Base-by-base conservation (phyloP, 2,797 vertebrate species). In the Heliangelus exortis region DNA sequence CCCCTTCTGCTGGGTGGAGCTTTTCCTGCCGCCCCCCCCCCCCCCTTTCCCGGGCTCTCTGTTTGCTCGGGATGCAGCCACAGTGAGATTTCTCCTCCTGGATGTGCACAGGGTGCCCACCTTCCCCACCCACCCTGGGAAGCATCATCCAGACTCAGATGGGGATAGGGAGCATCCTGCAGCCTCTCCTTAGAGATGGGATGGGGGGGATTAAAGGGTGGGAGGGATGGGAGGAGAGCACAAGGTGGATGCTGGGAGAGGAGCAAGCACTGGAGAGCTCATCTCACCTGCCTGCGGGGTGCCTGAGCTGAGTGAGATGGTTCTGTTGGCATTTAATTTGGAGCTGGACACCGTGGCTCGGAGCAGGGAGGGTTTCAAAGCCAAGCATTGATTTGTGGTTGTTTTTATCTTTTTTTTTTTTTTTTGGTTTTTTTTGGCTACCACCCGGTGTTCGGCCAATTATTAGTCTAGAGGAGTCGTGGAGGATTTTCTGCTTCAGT, bases 401-500 rank as follows among this genome's bases (percentile, higher is more conserved):
- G 50, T 14, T 15, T 51, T 51, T 80, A 6, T 8, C 23, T 26
- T 51, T 43, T 22, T 34, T 53, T 59, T 63, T 31, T 26, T 28
- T 26, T 34, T 53, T 59, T 23, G 26, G 51, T 43, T 22, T 34
- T 53, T 59, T 63, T 31, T 26, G 36, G 50, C 74, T 61, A 78
- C 93, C 92, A 88, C 94, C 84, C 48, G 26, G 75, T 1, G 68
- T 92, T 93, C 41, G 94, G 79, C 72, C 89, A 83, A 89, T 96
- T 93, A 97, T 92, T 95, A 95, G 91, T 93, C 92, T 92, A 34
- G 68, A 94, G 93, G 85, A 92, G 93, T 86, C 34, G 45, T 33
- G 62, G 76, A 96, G 92, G 89, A 91, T 83, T 93, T 94, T 92
- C 85, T 95, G 96, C 91, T 96, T 92, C 91, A 76, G 92, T 91